Evolutionary conservation across 1,140 invertebrate genomes (phyloP), one percentile per base, ranked within the genome.

Genomic region (Tetragnatha versicolor): DNA sequence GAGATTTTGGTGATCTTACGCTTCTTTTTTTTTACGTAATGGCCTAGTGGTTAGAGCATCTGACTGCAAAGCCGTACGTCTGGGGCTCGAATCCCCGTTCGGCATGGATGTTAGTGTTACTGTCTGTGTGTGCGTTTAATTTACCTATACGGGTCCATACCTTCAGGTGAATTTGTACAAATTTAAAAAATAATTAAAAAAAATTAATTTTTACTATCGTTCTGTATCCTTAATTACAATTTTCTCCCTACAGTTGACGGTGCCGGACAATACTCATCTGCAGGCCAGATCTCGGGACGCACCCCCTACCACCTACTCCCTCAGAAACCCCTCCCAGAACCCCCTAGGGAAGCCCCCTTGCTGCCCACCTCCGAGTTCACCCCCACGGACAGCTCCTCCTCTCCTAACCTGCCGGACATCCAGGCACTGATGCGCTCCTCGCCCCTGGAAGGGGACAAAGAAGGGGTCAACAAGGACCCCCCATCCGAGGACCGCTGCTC

Each of bases 361-460:
- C 7, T 79, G 14, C 51, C 76, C 27, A 58, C 63, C 25, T 68
- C 76, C 14, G 76, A 79, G 47, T 79, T 79, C 37, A 79, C 76
- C 2, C 76, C 76, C 0, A 69, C 76, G 12, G 76, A 79, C 39
- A 68, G 61, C 51, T 79, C 76, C 35, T 79, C 76, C 29, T 69
- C 76, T 4, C 51, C 76, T 1, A 79, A 79, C n/a, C 51, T 79
- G n/a, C 63, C 76, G 1, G 76, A 69, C 37, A 68, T 69, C 17
- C 76, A 79, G 22, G 49, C 65, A 14, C 47, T 77, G 1, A 77
- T 77, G 75, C 45, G 75, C 7, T 45, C 61, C 14, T 79, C 76
- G 6, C 65, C 76, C 7, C 27, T 79, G 35, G 63, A 77, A n/a
- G n/a, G 20, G 20, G n/a, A 58, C 27, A 2, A 20, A 53, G 25